These are phyloP conservation scores for Callocephalon fimbriatum DNA, from an alignment of 2,113 vertebrate species.

Conservation along the genomic window DNA sequence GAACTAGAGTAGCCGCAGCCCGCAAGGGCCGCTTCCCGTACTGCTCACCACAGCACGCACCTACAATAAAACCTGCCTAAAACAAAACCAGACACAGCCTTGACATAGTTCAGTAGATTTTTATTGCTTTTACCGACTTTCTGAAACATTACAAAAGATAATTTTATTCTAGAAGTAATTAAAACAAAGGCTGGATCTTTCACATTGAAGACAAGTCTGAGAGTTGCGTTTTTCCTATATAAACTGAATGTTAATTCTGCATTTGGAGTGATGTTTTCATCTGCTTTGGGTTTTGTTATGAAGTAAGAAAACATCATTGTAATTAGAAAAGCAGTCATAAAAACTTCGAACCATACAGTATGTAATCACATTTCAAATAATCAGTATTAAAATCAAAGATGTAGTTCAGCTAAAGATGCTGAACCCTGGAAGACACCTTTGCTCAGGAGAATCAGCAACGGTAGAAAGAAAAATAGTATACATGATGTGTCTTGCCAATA, in stretches of 20 bases:
- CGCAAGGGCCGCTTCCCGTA: background rate
- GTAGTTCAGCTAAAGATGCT: slow-evolving; percentile 62
- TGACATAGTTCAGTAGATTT: slow-evolving; percentile 64
- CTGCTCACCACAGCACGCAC: background rate
- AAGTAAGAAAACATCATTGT: slow-evolving; percentile 67
- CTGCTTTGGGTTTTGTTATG: slow-evolving; percentile 74
- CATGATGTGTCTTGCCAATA: slow-evolving; percentile 46
- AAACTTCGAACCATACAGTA: slow-evolving; percentile 70
- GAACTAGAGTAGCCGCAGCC: too few relatives aligned
- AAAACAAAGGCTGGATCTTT: slow-evolving; percentile 77
- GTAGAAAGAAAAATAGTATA: slow-evolving; percentile 40
- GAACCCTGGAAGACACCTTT: slow-evolving; percentile 74
- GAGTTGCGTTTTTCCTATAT: slow-evolving; percentile 47
- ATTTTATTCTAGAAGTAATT: slow-evolving; percentile 69
- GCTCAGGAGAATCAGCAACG: slow-evolving; percentile 51
- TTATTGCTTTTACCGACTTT: slow-evolving; percentile 90
- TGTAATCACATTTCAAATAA: slow-evolving; percentile 70
- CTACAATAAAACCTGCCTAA: background rate
- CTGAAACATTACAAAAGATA: slow-evolving; percentile 83
- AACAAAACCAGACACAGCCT: background rate
- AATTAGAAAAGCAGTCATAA: slow-evolving; percentile 79
- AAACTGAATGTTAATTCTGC: slow-evolving; percentile 64
- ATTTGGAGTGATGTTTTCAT: slow-evolving; percentile 57
- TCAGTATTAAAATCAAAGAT: slow-evolving; percentile 71
- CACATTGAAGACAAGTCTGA: slow-evolving; percentile 62